Evolutionary conservation across 2,797 vertebrate species (phyloP).

Genomic region (Lepus oiostolus): DNA sequence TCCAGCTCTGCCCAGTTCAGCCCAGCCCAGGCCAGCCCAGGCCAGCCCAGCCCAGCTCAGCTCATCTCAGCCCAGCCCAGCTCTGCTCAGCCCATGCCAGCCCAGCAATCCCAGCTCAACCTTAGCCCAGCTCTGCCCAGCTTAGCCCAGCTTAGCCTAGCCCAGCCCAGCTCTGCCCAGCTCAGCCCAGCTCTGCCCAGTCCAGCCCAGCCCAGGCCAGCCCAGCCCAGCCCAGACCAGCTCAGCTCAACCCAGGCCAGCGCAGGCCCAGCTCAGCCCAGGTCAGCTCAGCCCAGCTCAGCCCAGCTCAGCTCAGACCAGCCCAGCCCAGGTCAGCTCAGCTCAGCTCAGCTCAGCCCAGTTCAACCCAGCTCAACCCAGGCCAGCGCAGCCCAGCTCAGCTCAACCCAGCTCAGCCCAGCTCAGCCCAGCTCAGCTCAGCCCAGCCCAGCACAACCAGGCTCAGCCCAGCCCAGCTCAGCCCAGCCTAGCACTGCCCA

Average conservation of each 20-base stretch:
- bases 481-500: accelerated
- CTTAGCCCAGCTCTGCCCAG: no score
- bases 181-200: accelerated
- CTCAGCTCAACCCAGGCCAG: neutral
- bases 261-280: neutral
- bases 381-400: no score
- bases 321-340: neutral
- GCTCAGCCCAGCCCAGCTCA: accelerated
- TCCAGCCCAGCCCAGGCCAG: no score
- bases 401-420: accelerated
- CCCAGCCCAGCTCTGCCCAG: accelerated
- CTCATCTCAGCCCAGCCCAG: accelerated
- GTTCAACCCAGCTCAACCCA: neutral
- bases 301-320: neutral
- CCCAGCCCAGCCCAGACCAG: neutral
- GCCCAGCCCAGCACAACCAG: accelerated
- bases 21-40: neutral
- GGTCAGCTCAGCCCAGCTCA: neutral
- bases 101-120: accelerated
- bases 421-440: accelerated
- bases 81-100: no score
- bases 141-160: no score
- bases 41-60: neutral
- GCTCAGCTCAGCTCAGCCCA: neutral
- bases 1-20: neutral